These are phyloP conservation scores for Characodon lateralis DNA, from an alignment of 2,797 vertebrate genomes.

Conservation along the genomic window DNA sequence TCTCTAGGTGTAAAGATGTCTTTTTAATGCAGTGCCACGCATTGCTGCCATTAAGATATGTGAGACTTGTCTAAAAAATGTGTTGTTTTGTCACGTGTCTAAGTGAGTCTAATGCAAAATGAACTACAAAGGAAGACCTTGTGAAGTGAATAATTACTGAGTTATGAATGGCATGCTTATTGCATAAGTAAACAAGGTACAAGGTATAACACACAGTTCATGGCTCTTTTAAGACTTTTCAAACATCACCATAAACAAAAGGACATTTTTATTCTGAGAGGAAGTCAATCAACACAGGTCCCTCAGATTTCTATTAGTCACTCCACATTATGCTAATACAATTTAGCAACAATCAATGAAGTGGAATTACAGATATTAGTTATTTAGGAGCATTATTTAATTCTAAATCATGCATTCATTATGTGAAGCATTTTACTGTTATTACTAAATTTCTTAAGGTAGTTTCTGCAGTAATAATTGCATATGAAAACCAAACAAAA, in stretches of 20 bases:
- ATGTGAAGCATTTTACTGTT: not conserved
- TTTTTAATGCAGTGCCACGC: constrained; percentile 73
- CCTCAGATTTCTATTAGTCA: not conserved
- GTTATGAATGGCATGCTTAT: constrained; percentile 52
- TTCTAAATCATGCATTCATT: not conserved
- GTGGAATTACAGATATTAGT: not conserved
- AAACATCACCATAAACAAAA: not conserved
- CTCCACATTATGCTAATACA: constrained; percentile 7
- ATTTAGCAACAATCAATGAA: not conserved
- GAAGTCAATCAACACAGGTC: constrained; percentile 6
- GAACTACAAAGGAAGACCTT: constrained; percentile 62
- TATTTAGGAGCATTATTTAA: not conserved
- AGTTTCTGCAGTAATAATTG: not conserved
- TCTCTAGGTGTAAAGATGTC: constrained; percentile 79
- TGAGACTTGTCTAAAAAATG: constrained; percentile 77
- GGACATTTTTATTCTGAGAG: not conserved
- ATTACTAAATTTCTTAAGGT: not conserved
- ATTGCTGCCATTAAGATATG: constrained; percentile 79
- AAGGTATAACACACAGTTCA: constrained; percentile 6
- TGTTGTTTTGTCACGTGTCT: constrained; percentile 78
- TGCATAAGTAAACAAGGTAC: constrained; percentile 44
- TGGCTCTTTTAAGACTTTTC: constrained; percentile 1
- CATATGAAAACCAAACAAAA: not conserved
- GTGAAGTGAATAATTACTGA: constrained; percentile 74
- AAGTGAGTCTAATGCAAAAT: constrained; percentile 67